Evolutionary conservation across 2,888 invertebrate species (phyloP).

Genomic region (Amblyjoppa proteus): DNA sequence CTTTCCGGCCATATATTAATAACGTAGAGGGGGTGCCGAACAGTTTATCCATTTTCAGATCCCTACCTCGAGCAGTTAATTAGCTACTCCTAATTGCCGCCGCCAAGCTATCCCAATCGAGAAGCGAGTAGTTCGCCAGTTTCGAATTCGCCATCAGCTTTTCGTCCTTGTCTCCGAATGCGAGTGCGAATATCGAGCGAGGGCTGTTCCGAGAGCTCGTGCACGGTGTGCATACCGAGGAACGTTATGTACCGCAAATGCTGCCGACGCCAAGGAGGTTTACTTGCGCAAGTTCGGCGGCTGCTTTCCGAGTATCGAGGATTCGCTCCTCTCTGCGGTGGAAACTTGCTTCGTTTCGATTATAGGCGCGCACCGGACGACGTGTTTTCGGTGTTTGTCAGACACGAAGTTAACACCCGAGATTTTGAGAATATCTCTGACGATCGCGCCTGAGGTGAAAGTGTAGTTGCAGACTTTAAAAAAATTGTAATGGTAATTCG

Average conservation of each 20-base stretch:
- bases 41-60: constrained; percentile 31
- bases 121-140: constrained; percentile 75
- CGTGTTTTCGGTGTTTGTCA: constrained; percentile 5
- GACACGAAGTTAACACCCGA: background rate
- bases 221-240: background rate
- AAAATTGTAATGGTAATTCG: background rate
- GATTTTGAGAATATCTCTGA: background rate
- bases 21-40: background rate
- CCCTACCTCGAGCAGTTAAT: constrained; percentile 74
- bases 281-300: background rate
- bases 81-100: constrained; percentile 79
- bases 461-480: background rate
- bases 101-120: background rate
- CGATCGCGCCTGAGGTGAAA: background rate
- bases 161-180: constrained; percentile 1
- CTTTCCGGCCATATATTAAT: background rate
- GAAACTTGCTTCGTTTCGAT: constrained; percentile 36
- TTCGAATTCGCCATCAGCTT: constrained; percentile 71
- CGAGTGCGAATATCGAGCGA: background rate
- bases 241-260: constrained; percentile 1
- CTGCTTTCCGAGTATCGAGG: constrained; percentile 1
- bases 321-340: constrained; percentile 6
- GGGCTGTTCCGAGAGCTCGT: background rate
- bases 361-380: background rate
- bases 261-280: background rate